Conservation (phyloP, 2,888 invertebrate species). For the Calameuta idolon region DNA sequence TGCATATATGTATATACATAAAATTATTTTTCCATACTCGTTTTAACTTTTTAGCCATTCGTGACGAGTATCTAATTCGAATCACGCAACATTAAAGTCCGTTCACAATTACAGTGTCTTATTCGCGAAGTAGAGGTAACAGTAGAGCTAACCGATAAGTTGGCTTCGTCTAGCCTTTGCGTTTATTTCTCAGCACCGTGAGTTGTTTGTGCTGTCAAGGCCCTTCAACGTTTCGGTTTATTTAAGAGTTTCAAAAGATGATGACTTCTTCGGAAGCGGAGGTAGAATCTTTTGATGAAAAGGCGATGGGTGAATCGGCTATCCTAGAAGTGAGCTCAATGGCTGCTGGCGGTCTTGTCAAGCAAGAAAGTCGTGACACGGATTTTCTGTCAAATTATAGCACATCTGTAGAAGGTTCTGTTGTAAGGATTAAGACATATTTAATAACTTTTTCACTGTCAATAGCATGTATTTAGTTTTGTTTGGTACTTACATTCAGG, state of each 20-base stretch:
- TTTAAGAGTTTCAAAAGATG: constrained; percentile 38
- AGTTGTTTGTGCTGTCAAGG: neutral
- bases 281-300: constrained; percentile 47
- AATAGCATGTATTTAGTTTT: constrained; percentile 4
- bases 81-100: neutral
- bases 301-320: constrained; percentile 47
- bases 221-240: neutral
- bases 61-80: neutral
- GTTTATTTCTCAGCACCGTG: neutral
- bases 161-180: neutral
- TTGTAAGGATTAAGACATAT: constrained; percentile 44
- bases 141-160: neutral
- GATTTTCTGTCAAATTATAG: constrained; percentile 62
- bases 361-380: constrained; percentile 54
- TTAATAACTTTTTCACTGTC: neutral
- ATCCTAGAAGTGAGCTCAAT: constrained; percentile 60
- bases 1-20: neutral
- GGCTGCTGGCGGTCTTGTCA: constrained; percentile 47
- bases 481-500: constrained; percentile 55
- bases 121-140: neutral
- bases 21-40: neutral
- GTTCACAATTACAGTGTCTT: neutral
- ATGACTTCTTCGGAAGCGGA: constrained; percentile 59
- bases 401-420: constrained; percentile 61
- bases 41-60: neutral